A percentile compares a stretch with the other conserved stretches of the same genome.
Conservation (phyloP, 2,888 invertebrate genomes). For the Quadriops clusia region DNA sequence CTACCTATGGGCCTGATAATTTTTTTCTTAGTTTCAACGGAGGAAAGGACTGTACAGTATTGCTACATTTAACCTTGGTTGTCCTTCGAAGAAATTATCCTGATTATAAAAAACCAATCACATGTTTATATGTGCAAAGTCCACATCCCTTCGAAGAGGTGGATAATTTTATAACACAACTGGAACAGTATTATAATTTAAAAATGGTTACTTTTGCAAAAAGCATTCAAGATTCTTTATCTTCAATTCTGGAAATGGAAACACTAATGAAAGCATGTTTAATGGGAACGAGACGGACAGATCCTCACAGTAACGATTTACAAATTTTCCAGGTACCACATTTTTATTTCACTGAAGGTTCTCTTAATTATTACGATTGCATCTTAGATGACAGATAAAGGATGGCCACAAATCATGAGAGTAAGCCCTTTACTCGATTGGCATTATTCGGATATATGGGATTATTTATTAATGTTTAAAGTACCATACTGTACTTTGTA, state of each 20-base stretch:
- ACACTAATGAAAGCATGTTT: slow-evolving; percentile 65
- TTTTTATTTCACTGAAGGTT: too few relatives aligned
- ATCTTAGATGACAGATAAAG: slow-evolving; percentile 65
- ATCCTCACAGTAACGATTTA: slow-evolving; percentile 66
- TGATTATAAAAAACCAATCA: slow-evolving; percentile 32
- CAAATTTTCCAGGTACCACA: slow-evolving; percentile 61
- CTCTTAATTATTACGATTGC: slow-evolving; percentile 3
- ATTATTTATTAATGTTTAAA: slow-evolving; percentile 61
- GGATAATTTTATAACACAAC: slow-evolving; percentile 67
- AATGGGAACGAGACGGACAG: slow-evolving; percentile 84
- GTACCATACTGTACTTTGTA: slow-evolving; percentile 89
- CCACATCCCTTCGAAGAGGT: slow-evolving; percentile 75
- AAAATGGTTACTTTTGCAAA: slow-evolving; percentile 55
- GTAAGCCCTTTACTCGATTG: slow-evolving; percentile 87
- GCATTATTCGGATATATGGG: slow-evolving; percentile 87
- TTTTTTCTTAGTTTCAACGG: slow-evolving; percentile 93
- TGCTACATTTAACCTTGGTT: slow-evolving; percentile 59
- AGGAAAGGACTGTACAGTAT: slow-evolving; percentile 94
- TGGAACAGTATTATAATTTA: slow-evolving; percentile 60
- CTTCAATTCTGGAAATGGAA: slow-evolving; percentile 44
- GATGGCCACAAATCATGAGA: slow-evolving; percentile 84
- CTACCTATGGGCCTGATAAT: slow-evolving; percentile 55
- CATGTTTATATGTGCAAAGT: slow-evolving; percentile 71
- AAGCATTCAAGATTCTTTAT: slow-evolving; percentile 61
- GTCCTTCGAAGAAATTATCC: slow-evolving; percentile 35